phyloP scores from a whole-genome alignment of 2,888 invertebrate genomes.

The Clanis bilineata region DNA sequence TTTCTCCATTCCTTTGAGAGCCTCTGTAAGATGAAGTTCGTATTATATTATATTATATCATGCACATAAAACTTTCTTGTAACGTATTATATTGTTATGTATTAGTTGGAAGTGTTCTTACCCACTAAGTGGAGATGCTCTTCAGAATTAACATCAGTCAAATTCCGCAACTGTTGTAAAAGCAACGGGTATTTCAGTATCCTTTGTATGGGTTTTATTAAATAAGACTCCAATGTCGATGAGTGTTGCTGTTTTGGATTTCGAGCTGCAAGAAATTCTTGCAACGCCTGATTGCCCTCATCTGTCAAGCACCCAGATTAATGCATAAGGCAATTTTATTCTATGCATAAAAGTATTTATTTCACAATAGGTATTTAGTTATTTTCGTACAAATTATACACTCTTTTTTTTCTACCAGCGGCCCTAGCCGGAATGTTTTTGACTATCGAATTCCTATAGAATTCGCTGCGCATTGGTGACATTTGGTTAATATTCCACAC shows the following conservation, averaged over 20 bases:
- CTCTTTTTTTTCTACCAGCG: too few relatives aligned
- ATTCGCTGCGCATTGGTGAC: too few relatives aligned
- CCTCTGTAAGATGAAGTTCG: conserved; percentile 83
- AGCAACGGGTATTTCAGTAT: conserved; percentile 98
- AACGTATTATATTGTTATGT: background rate
- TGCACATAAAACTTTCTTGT: background rate
- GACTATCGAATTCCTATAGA: too few relatives aligned
- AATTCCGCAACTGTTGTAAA: conserved; percentile 95
- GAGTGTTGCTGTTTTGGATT: conserved; percentile 99
- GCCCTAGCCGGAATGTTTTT: too few relatives aligned
- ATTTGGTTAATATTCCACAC: too few relatives aligned
- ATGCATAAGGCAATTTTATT: conserved; percentile 9
- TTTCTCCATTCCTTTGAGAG: conserved; percentile 98
- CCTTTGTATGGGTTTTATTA: conserved; percentile 99
- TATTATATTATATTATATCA: background rate
- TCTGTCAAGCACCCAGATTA: conserved; percentile 76
- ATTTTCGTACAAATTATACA: too few relatives aligned
- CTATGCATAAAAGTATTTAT: too few relatives aligned
- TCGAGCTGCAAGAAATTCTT: conserved; percentile 96
- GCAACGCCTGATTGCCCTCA: conserved; percentile 97
- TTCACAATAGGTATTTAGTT: too few relatives aligned
- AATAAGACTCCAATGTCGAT: conserved; percentile 97
- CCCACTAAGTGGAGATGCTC: conserved; percentile 97
- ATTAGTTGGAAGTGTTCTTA: conserved; percentile 59
- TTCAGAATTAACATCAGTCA: conserved; percentile 95